Evolutionary conservation across 2,113 vertebrate species (phyloP).

Genomic region (Sorex fumeus): DNA sequence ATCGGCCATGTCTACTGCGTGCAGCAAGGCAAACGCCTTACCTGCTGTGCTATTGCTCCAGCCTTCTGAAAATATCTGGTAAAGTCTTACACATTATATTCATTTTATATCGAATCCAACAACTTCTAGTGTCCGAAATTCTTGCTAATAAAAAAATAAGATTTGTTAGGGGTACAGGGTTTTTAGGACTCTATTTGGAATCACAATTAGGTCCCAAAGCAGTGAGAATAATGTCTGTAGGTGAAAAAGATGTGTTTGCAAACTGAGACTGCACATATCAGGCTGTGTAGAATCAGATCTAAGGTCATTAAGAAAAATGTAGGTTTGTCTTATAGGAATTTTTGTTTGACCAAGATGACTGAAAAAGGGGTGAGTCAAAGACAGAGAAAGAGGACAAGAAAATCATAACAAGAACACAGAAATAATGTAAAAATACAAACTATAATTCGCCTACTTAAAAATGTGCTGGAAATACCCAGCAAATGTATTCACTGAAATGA

Average conservation of each 20-base stretch:
- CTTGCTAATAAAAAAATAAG: background rate
- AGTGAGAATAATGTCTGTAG: background rate
- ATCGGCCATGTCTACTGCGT: no score
- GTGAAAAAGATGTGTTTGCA: background rate
- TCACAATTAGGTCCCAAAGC: background rate
- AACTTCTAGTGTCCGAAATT: background rate
- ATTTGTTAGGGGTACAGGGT: background rate
- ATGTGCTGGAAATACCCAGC: background rate
- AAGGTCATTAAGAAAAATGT: background rate
- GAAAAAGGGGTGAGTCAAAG: background rate
- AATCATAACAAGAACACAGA: background rate
- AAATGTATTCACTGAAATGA: background rate
- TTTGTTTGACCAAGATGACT: background rate
- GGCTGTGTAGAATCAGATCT: background rate
- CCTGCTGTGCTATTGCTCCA: no score
- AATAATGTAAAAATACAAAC: background rate
- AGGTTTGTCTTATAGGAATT: background rate
- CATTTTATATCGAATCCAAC: background rate
- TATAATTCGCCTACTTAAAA: conserved; percentile 61
- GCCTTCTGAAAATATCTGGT: background rate
- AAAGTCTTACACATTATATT: background rate
- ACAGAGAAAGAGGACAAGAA: background rate
- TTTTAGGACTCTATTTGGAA: background rate
- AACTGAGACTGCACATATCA: background rate
- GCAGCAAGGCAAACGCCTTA: no score